Evolutionary conservation across 2,888 invertebrate species (phyloP).

Genomic region (Trimorus sp.): DNA sequence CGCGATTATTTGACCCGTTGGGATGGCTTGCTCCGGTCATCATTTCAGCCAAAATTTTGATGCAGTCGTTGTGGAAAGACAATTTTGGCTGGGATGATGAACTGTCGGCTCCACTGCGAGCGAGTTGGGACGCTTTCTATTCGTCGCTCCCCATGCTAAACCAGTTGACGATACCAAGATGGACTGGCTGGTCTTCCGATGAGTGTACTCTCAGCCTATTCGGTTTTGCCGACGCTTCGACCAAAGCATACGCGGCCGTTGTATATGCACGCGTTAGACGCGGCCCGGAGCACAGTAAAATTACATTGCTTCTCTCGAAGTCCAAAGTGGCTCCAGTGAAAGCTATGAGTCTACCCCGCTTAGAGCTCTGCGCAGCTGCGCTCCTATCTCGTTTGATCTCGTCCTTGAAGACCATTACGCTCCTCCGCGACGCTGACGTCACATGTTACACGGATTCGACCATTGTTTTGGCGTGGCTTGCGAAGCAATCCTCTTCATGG

Average conservation of each 20-base stretch:
- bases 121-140: background rate
- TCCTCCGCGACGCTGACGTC: too few species aligned
- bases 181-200: background rate
- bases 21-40: background rate
- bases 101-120: background rate
- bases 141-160: background rate
- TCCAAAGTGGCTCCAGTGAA: too few species aligned
- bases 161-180: background rate
- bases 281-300: too few species aligned
- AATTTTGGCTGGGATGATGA: background rate
- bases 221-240: background rate
- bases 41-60: constrained; percentile 2
- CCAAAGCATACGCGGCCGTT: background rate
- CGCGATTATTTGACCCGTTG: constrained; percentile 7
- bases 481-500: background rate
- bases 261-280: background rate
- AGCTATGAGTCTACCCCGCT: too few species aligned
- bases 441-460: background rate
- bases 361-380: background rate
- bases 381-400: background rate
- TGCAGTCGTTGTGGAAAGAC: background rate
- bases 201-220: background rate
- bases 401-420: too few species aligned
- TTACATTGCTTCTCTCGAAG: too few species aligned
- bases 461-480: background rate